Base-by-base conservation (phyloP, 2,797 vertebrate genomes). In the Mycteria americana region DNA sequence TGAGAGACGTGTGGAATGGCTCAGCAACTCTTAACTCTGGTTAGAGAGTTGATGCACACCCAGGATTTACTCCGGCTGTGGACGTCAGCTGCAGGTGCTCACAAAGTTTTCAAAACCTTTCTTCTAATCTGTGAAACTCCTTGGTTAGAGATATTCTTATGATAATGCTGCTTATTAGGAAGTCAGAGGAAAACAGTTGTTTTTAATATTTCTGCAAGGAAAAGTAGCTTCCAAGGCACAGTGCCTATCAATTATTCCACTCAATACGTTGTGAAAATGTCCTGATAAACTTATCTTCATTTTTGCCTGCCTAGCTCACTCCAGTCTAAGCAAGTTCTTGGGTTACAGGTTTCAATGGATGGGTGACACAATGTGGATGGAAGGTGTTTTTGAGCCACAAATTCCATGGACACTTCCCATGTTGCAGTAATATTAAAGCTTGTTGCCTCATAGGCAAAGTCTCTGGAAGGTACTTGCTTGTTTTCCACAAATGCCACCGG, bases 281-380 rank as follows among this genome's bases (percentile, higher is more conserved):
- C 78, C 74, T 93, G 78, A 57, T 60, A 95, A 97, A 85, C 3
- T 1, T 46, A 56, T 92, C 56, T 80, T 57, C 2, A 8, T 51
- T 91, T 95, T 92, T 73, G 10, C 57, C 37, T 94, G 41, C 59
- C 19, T 64, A 67, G 46, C 45, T 96, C 39, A 85, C 43, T 84
- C 81, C 45, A 85, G 43, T 85, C 85, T 88, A 82, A 90, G 53
- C n/a, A 96, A 89, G 28, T 94, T 95, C 50, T 89, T 16, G 23
- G 50, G 72, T 93, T 82, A 45, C 11, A 77, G 27, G 7, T 94
- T 96, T 95, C 78, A 82, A 31, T 91, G 76, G 90, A 89, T 81
- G 24, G 39, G 13, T 81, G 57, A 57, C 28, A 70, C 54, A 88
- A 24, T 18, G 18, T 53, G 39, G 56, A 67, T 57, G 46, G 17